phyloP scores from a whole-genome alignment of 1,140 invertebrate genomes.

The Meloidogyne floridensis region DNA sequence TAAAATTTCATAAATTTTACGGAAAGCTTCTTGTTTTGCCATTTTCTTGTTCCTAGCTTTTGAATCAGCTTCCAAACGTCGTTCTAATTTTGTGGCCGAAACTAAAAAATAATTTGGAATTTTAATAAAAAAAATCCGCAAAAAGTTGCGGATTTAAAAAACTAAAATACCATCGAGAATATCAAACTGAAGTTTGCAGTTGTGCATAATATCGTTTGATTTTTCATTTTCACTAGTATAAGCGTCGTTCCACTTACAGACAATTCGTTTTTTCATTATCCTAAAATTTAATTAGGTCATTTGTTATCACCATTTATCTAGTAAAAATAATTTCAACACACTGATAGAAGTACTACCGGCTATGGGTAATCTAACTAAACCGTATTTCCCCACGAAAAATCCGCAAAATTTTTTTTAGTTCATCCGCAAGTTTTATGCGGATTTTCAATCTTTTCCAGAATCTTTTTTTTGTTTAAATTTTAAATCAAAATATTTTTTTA shows the following conservation, averaged over 20 bases:
- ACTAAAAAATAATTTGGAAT: neutral
- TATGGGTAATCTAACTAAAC: too few relatives aligned
- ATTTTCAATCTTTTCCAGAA: too few relatives aligned
- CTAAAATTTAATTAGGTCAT: neutral
- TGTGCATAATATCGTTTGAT: neutral
- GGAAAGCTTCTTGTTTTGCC: neutral
- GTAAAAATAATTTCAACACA: too few relatives aligned
- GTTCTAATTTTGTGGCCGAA: neutral
- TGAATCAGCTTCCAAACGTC: neutral
- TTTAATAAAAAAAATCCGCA: neutral
- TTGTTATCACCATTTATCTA: neutral
- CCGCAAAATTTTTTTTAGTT: too few relatives aligned
- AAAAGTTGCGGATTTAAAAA: neutral
- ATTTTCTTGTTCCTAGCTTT: neutral
- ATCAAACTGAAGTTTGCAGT: neutral
- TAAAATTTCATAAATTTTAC: neutral
- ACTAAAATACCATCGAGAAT: neutral
- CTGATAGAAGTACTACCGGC: too few relatives aligned
- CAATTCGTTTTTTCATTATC: neutral
- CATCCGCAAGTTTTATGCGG: too few relatives aligned
- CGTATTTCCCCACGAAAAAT: too few relatives aligned
- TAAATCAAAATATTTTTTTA: neutral
- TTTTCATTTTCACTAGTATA: neutral
- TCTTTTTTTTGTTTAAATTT: neutral
- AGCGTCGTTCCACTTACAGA: neutral